phyloP scores from a whole-genome alignment of 2,888 invertebrate species.

The Dolichopus griseipennis region DNA sequence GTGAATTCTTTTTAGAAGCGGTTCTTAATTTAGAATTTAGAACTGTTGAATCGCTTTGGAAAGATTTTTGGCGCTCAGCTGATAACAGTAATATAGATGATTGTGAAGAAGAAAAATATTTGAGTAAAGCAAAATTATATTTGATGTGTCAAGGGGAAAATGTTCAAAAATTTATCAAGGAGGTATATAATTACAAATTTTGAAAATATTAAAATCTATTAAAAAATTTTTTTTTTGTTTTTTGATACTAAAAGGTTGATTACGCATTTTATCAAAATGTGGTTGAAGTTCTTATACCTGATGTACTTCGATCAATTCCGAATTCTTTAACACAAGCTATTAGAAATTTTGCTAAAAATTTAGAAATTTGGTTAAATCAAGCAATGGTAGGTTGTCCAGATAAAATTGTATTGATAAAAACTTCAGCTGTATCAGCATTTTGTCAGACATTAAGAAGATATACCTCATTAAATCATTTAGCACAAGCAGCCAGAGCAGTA shows the following conservation, averaged over 20 bases:
- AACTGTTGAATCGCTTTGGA: conserved; percentile 83
- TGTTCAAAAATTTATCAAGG: conserved; percentile 38
- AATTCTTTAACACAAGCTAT: conserved; percentile 88
- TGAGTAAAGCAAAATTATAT: conserved; percentile 54
- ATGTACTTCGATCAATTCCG: conserved; percentile 90
- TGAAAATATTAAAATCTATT: background rate
- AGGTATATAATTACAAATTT: conserved; percentile 28
- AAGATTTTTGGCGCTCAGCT: conserved; percentile 83
- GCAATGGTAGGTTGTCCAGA: conserved; percentile 78
- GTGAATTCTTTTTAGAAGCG: conserved; percentile 85
- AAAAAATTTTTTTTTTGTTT: background rate
- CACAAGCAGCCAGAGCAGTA: conserved; percentile 79
- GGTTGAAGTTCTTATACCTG: conserved; percentile 92
- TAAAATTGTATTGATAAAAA: conserved; percentile 72
- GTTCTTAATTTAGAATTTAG: conserved; percentile 84
- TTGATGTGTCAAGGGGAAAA: conserved; percentile 38
- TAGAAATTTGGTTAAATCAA: conserved; percentile 82
- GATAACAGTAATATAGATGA: conserved; percentile 67
- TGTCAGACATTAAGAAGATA: conserved; percentile 91
- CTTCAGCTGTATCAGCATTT: conserved; percentile 78
- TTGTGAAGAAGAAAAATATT: conserved; percentile 67
- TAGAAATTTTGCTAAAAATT: conserved; percentile 84
- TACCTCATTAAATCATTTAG: conserved; percentile 94
- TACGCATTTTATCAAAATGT: conserved; percentile 91
- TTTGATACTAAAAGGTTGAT: conserved; percentile 53